A percentile compares a stretch with the other conserved stretches of the same genome.
These are phyloP conservation scores for Anser brachyrhynchus DNA, from an alignment of 2,113 vertebrate genomes.

Conservation along the genomic window DNA sequence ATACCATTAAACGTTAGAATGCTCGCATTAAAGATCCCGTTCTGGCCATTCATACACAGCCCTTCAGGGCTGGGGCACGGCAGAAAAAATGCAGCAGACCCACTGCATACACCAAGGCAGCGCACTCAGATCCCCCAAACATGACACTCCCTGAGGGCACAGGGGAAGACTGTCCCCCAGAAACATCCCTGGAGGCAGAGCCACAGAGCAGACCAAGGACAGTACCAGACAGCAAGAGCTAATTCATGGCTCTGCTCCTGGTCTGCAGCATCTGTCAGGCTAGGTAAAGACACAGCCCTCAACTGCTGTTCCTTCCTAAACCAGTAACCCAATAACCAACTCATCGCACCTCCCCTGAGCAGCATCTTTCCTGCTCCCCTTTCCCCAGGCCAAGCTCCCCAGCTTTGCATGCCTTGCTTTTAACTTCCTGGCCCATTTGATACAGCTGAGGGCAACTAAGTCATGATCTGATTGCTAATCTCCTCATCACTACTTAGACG, in stretches of 20 bases:
- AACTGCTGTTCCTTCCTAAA: neutral
- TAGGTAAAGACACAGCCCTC: accelerated
- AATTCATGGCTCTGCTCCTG: neutral
- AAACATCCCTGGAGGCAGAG: neutral
- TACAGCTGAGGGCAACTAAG: neutral
- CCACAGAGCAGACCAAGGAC: neutral
- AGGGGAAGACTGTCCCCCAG: neutral
- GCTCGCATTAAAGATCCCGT: neutral
- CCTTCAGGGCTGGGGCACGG: neutral
- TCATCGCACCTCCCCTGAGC: neutral
- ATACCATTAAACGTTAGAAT: neutral
- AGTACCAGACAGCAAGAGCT: neutral
- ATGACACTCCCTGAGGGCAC: neutral
- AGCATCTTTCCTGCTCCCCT: neutral
- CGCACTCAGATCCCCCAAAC: neutral
- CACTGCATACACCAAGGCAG: neutral
- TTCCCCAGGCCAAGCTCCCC: neutral
- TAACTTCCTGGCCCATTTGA: neutral
- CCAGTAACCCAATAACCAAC: neutral
- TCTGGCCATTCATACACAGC: neutral
- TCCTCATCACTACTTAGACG: neutral
- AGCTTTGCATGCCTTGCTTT: neutral
- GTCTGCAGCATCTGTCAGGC: neutral
- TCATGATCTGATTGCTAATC: slow-evolving; percentile 6
- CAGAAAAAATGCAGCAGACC: neutral